phyloP scores from a whole-genome alignment of 2,797 vertebrate species.

The Acanthiza pusilla region DNA sequence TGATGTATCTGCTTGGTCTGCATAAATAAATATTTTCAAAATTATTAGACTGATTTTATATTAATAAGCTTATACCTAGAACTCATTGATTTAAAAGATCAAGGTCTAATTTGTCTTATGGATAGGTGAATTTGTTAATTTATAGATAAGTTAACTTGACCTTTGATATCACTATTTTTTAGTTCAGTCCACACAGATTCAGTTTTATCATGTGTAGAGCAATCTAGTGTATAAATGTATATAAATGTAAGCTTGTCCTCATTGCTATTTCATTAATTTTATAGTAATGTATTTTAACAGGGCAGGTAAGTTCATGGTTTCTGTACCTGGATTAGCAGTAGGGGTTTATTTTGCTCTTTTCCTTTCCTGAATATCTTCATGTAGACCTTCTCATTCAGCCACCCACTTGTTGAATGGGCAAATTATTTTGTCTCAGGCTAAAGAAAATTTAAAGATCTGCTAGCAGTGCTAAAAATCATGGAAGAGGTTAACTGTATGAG shows the following conservation, averaged over 20 bases:
- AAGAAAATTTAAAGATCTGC: not conserved
- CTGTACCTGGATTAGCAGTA: not conserved
- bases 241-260: not conserved
- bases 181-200: not conserved
- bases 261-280: not conserved
- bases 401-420: not conserved
- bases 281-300: not conserved
- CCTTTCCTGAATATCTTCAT: not conserved
- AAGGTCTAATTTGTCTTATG: not conserved
- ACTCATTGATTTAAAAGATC: not conserved
- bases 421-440: not conserved
- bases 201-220: not conserved
- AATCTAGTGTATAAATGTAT: not conserved
- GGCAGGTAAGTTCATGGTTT: not conserved
- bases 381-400: not conserved
- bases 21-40: not conserved
- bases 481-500: not conserved
- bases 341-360: not conserved
- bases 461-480: not conserved
- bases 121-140: not conserved
- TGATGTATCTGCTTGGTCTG: not conserved
- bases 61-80: not conserved
- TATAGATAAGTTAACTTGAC: not conserved
- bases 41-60: not conserved
- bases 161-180: not conserved